These are phyloP conservation scores for Deroplatys truncata DNA, from an alignment of 2,888 invertebrate genomes.

Conservation along the genomic window DNA sequence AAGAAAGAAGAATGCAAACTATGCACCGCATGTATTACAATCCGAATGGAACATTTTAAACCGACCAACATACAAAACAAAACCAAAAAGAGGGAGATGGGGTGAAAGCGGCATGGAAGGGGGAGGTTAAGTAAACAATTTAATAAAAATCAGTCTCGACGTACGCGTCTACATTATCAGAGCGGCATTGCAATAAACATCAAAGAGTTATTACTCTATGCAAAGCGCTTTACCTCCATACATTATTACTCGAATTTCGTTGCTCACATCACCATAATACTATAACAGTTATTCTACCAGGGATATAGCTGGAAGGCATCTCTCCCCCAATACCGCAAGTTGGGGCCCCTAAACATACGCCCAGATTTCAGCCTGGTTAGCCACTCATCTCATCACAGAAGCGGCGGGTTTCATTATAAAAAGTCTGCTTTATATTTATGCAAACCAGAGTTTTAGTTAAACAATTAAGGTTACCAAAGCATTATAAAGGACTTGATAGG, in stretches of 20 bases:
- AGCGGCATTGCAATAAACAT: background rate
- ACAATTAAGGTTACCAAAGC: background rate
- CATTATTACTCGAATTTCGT: background rate
- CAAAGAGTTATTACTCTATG: slow-evolving; percentile 10
- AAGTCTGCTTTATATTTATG: background rate
- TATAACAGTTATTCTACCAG: slow-evolving; percentile 6
- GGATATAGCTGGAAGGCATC: background rate
- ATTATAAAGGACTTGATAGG: background rate
- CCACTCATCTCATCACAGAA: background rate
- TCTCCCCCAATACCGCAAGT: background rate
- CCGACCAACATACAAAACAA: background rate
- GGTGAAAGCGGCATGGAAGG: background rate
- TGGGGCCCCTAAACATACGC: background rate
- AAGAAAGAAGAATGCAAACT: background rate
- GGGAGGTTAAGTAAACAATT: slow-evolving; percentile 14
- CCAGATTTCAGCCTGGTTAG: background rate
- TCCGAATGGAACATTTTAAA: background rate
- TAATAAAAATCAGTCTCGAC: slow-evolving; percentile 9
- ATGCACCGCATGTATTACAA: background rate
- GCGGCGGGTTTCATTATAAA: background rate
- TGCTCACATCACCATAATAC: slow-evolving; percentile 5
- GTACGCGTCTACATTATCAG: slow-evolving; percentile 6
- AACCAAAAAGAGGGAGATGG: background rate
- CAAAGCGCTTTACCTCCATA: background rate
- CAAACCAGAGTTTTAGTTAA: background rate